Base-by-base conservation (phyloP, 2,797 vertebrate species). In the Triplophysa bombifrons region DNA sequence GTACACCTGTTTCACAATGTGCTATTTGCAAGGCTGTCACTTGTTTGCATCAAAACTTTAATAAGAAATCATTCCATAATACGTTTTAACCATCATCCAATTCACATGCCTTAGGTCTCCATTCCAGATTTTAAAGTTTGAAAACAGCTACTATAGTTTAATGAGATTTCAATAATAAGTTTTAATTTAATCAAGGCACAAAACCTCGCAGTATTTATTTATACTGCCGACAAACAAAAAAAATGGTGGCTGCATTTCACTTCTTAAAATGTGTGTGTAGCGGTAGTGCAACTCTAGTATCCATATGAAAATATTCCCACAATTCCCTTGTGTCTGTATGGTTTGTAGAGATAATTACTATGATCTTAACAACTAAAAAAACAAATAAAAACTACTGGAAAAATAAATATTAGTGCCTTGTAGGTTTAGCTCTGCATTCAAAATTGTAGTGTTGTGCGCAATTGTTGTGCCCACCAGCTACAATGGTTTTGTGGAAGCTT, bases 251-350 rank as follows among this genome's bases (percentile, higher is more conserved):
- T 78, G 34, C 16, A 72, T 55, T 72, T 72, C 58, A 27, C 14
- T 20, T 64, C 50, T 77, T 34, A 50, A 61, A 69, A 69, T 41
- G 13, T 60, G 11, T 61, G 22, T 44, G 53, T 27, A 61, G 8
- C 7, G 72, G 25, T 38, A 48, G 38, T 50, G 46, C 70, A 44
- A 64, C 58, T 66, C 72, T 25, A 12, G 13, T 46, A 72, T 79
- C 60, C 56, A 34, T 46, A 44, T 44, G n/a, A 66, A 82, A 86
- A 66, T 66, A 70, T 56, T 14, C 76, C 53, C 65, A 56, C 60
- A 72, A 53, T 68, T 44, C 65, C 46, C 70, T 6, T 60, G 41
- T 68, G 27, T 44, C 14, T 78, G 46, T 30, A 53, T 72, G 20
- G 41, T 65, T 64, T 51, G 16, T 75, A n/a, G 72, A 48, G 50